Conservation (phyloP, 1,140 invertebrate genomes). For the Cydia fagiglandana region DNA sequence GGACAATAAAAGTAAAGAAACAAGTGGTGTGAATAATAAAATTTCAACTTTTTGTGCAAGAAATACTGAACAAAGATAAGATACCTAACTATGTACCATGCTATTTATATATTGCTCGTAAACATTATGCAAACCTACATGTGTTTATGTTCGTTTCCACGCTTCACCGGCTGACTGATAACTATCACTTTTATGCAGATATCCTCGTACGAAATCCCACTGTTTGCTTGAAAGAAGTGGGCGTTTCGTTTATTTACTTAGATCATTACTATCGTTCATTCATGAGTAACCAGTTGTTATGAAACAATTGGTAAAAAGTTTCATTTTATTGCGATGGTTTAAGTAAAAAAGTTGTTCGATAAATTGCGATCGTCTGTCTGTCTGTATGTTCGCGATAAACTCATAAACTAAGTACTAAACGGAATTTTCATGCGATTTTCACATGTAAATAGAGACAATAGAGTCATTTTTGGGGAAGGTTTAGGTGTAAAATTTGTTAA, state of each 20-base stretch:
- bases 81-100: background rate
- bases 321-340: background rate
- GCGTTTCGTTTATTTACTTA: background rate
- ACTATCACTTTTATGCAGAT: conserved; percentile 11
- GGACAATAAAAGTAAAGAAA: too few relatives aligned
- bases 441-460: too few relatives aligned
- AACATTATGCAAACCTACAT: background rate
- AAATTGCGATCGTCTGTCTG: background rate
- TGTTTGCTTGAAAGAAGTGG: too few relatives aligned
- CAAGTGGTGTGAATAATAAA: too few relatives aligned
- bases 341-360: too few relatives aligned
- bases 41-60: background rate
- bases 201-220: background rate
- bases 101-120: background rate
- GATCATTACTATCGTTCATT: background rate
- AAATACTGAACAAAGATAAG: background rate
- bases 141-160: background rate
- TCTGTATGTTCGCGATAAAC: too few relatives aligned
- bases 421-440: too few relatives aligned
- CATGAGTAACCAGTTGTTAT: background rate
- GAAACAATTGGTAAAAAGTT: background rate
- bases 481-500: too few relatives aligned
- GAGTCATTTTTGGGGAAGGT: too few relatives aligned
- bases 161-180: background rate
- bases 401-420: too few relatives aligned